phyloP scores from a whole-genome alignment of 1,140 invertebrate genomes.

The Rhopalosiphum padi region DNA sequence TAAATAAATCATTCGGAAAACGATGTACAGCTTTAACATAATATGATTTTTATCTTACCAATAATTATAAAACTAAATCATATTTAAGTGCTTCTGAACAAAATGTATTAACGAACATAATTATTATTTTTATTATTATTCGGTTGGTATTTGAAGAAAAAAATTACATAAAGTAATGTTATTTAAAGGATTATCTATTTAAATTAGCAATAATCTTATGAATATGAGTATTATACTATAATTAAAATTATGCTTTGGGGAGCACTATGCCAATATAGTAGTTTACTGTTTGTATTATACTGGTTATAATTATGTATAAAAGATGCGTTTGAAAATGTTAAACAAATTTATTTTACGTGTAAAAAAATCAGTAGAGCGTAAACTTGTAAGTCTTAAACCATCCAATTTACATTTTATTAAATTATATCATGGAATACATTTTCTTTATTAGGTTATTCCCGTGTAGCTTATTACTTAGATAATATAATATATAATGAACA shows the following conservation, averaged over 20 bases:
- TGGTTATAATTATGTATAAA: constrained; percentile 37
- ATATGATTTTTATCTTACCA: no score
- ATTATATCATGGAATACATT: neutral
- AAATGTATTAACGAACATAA: neutral
- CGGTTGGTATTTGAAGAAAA: neutral
- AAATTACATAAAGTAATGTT: neutral
- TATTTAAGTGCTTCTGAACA: neutral
- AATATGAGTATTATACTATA: constrained; percentile 26
- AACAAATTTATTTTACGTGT: neutral
- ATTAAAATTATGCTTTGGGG: neutral
- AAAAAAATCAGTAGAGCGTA: constrained; percentile 20
- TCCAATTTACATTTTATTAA: constrained; percentile 35
- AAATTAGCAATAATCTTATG: neutral
- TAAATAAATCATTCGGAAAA: no score
- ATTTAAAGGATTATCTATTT: neutral
- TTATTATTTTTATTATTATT: neutral
- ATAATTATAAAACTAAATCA: no score
- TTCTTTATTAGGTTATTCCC: constrained; percentile 14
- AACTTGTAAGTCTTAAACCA: constrained; percentile 1
- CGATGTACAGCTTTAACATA: no score
- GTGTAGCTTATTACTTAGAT: neutral
- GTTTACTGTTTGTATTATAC: neutral
- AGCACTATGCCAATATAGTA: constrained; percentile 13
- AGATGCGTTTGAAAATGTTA: neutral
- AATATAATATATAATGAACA: neutral